Evolutionary conservation across 2,888 invertebrate species (phyloP).

Genomic region (Choreutis nemorana): DNA sequence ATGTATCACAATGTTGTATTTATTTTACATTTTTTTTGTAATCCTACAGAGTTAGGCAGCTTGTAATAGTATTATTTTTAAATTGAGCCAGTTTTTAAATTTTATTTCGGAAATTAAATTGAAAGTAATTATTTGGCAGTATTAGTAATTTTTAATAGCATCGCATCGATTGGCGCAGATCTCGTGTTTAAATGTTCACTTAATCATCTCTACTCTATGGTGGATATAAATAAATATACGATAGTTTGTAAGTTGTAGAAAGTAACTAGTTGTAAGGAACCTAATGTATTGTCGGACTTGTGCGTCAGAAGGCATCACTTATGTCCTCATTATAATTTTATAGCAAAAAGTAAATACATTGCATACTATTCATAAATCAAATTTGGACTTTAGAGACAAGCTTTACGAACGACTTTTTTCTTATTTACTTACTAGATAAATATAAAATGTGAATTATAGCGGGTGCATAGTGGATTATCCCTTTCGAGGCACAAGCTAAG

Average conservation of each 20-base stretch:
- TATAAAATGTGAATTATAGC: no score
- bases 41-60: constrained; percentile 6
- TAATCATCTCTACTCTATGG: constrained; percentile 38
- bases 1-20: constrained; percentile 9
- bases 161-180: constrained; percentile 43
- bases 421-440: no score
- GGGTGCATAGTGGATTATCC: no score
- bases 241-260: constrained; percentile 53
- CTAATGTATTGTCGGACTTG: constrained; percentile 36
- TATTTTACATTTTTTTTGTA: constrained; percentile 7
- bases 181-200: constrained; percentile 45
- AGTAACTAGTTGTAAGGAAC: no score
- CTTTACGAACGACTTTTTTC: no score
- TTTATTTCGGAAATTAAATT: constrained; percentile 23
- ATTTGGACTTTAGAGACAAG: no score
- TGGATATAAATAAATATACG: constrained; percentile 64
- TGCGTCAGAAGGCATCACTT: no score
- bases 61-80: constrained; percentile 13
- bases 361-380: no score
- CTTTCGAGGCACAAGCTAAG: no score
- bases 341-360: no score
- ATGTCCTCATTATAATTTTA: no score
- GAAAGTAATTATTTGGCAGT: constrained; percentile 48
- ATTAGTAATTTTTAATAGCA: constrained; percentile 37
- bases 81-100: constrained; percentile 28